A percentile compares a stretch with the other conserved stretches of the same genome.
Evolutionary conservation across 2,888 invertebrate genomes (phyloP).

Genomic region (Meta bourneti): DNA sequence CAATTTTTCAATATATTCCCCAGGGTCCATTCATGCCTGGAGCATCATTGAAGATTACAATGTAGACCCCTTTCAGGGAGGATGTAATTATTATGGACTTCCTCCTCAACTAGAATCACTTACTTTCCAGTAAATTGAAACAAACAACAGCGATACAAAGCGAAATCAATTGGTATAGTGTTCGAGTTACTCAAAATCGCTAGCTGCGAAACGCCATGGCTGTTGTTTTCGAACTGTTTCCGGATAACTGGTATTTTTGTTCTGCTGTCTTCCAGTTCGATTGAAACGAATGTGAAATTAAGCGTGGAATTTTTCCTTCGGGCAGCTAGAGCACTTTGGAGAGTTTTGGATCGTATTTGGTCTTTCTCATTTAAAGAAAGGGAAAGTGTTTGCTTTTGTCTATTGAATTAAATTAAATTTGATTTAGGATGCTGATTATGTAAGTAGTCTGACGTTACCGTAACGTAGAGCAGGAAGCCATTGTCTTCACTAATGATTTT

Average conservation of each 20-base stretch:
- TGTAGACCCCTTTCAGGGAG: too few relatives aligned
- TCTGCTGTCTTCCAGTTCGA: not conserved
- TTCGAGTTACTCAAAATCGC: not conserved
- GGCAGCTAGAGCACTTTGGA: not conserved
- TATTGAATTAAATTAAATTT: not conserved
- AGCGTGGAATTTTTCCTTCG: not conserved
- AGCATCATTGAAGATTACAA: too few relatives aligned
- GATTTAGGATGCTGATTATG: not conserved
- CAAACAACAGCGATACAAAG: not conserved
- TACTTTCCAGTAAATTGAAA: not conserved
- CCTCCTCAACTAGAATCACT: not conserved
- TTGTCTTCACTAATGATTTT: too few relatives aligned
- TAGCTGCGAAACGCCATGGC: not conserved
- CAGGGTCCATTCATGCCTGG: too few relatives aligned
- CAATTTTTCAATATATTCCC: too few relatives aligned
- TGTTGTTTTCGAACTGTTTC: not conserved
- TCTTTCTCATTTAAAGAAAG: not conserved
- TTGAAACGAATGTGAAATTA: not conserved
- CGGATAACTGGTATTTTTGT: not conserved
- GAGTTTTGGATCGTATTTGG: not conserved
- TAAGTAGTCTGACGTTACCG: too few relatives aligned
- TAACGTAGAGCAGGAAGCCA: too few relatives aligned
- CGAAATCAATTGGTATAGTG: not conserved
- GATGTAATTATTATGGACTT: conserved; percentile 32
- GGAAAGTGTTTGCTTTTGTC: not conserved